Evolutionary conservation across 2,113 vertebrate genomes (phyloP).

Genomic region (Leucoraja erinaceus): DNA sequence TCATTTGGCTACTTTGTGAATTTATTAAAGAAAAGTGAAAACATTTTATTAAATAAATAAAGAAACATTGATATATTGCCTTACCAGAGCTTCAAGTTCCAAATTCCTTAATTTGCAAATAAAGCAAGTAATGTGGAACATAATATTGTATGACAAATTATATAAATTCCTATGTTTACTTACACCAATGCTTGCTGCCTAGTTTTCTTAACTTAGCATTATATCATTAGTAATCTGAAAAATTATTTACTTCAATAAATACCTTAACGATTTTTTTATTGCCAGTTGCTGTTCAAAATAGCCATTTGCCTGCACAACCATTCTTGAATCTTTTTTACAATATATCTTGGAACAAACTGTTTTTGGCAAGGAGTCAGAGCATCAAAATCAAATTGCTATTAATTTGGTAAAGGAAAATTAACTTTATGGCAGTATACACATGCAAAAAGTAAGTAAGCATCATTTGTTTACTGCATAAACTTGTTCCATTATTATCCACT

Average conservation of each 20-base stretch:
- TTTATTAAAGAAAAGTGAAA: not conserved
- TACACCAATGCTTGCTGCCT: not conserved
- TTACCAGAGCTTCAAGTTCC: not conserved
- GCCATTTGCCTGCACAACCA: not conserved
- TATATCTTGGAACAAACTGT: not conserved
- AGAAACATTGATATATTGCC: not conserved
- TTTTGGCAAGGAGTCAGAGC: not conserved
- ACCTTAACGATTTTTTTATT: not conserved
- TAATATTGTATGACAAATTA: not conserved
- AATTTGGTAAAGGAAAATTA: not conserved
- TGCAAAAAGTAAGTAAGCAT: not conserved
- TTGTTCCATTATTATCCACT: not conserved
- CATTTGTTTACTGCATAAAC: not conserved
- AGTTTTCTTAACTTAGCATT: not conserved
- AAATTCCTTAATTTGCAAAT: not conserved
- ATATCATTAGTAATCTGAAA: not conserved
- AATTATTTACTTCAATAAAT: not conserved
- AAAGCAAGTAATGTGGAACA: not conserved
- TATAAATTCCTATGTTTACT: not conserved
- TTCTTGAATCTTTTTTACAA: not conserved
- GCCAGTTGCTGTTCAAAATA: not conserved
- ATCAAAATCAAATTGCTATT: not conserved
- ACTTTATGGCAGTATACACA: not conserved
- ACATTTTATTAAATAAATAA: not conserved
- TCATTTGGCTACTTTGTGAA: not conserved